Evolutionary conservation across 2,797 vertebrate species (phyloP).

Genomic region (Mastacembelus armatus): DNA sequence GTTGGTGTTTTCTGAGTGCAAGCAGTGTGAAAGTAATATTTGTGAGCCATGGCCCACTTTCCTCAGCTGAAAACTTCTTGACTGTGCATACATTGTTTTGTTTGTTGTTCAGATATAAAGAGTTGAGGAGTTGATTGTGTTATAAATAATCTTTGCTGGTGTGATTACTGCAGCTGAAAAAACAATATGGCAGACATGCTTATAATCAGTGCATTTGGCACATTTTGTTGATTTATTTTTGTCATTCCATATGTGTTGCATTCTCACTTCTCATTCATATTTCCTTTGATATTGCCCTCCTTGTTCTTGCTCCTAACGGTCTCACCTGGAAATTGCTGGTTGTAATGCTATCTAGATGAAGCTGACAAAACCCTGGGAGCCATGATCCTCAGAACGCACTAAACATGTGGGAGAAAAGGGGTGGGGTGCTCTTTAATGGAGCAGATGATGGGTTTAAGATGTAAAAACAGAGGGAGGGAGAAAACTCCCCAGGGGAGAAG

Average conservation of each 20-base stretch:
- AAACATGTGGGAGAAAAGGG: conserved; percentile 32
- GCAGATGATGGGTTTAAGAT: conserved; percentile 72
- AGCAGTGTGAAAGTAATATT: no score
- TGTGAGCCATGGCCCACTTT: no score
- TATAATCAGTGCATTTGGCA: no score
- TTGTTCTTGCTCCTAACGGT: background rate
- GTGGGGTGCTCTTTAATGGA: conserved; percentile 56
- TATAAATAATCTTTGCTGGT: background rate
- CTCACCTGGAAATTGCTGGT: background rate
- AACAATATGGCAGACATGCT: background rate
- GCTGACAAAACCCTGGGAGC: conserved; percentile 1
- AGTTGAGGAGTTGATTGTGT: background rate
- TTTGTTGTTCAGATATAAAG: no score
- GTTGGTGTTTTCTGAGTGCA: no score
- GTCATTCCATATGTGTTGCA: background rate
- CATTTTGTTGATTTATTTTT: background rate
- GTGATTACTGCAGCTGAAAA: background rate
- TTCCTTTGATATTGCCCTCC: background rate
- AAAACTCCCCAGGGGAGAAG: conserved; percentile 20
- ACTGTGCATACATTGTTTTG: no score
- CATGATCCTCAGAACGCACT: background rate
- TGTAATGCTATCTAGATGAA: background rate
- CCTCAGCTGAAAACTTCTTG: no score
- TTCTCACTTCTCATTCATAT: background rate
- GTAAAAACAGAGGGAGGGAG: conserved; percentile 48